Percentiles rank a stretch among this genome's conserved stretches.
These are phyloP conservation scores for Crossaster papposus DNA, from an alignment of 53 echinoderm and acorn worm genomes.

Conservation along the genomic window DNA sequence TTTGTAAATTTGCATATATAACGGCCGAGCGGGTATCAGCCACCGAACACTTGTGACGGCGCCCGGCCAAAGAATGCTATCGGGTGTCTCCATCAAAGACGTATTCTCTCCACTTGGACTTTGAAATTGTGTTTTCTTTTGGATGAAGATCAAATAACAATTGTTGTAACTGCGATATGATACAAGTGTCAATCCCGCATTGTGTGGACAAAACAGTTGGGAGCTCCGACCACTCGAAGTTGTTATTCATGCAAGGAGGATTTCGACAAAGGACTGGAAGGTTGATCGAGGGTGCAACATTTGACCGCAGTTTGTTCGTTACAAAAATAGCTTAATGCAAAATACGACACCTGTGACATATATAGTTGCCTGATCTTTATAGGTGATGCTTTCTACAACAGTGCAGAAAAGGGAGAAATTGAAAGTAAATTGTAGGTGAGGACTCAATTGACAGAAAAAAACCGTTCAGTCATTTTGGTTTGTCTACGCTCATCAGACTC, in stretches of 20 bases:
- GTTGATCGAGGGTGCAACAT: not conserved
- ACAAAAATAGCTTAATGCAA: too few relatives aligned
- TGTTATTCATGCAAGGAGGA: not conserved
- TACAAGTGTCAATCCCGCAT: slow-evolving; percentile 10
- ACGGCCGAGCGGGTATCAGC: not conserved
- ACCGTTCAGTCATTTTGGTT: not conserved
- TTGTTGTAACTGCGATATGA: not conserved
- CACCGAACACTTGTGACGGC: slow-evolving; percentile 4
- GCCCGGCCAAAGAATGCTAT: not conserved
- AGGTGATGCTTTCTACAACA: not conserved
- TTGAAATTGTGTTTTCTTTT: slow-evolving; percentile 25
- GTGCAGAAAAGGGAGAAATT: not conserved
- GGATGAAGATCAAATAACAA: not conserved
- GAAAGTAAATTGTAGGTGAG: not conserved
- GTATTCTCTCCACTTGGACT: not conserved
- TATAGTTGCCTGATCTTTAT: not conserved
- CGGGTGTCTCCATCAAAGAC: not conserved
- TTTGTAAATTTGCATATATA: not conserved
- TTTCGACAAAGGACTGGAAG: not conserved
- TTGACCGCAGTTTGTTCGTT: too few relatives aligned
- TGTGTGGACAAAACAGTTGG: not conserved
- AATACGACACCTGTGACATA: too few relatives aligned
- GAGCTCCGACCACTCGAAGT: not conserved
- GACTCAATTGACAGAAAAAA: not conserved
- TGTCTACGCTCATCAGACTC: not conserved